Evolutionary conservation across 37 sponge, comb jelly and placozoan species (phyloP).

Genomic region (Dysidea cf. avara): DNA sequence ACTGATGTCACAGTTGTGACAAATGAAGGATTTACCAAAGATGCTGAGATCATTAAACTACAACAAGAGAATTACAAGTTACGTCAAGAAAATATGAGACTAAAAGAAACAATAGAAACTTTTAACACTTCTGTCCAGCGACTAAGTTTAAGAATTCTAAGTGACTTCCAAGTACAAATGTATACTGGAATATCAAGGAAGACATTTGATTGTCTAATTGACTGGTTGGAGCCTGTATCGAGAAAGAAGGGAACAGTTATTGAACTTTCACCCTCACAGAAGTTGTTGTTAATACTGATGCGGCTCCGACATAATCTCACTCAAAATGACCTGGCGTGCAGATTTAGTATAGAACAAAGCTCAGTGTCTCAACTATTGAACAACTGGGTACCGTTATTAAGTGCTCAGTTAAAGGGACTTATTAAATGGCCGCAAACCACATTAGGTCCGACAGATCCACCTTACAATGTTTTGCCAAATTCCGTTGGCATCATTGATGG

Average conservation of each 20-base stretch:
- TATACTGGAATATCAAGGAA: conserved; percentile 13
- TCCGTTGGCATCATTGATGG: too few species aligned
- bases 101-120: conserved; percentile 7
- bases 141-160: conserved; percentile 17
- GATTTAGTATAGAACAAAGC: conserved; percentile 20
- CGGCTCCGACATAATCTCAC: conserved; percentile 11
- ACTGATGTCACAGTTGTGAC: too few species aligned
- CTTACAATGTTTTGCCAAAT: too few species aligned
- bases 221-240: conserved; percentile 16
- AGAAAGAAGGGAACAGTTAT: too few species aligned
- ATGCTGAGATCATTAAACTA: too few species aligned
- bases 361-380: conserved; percentile 19
- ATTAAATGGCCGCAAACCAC: too few species aligned
- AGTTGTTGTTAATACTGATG: conserved; percentile 17
- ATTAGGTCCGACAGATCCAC: too few species aligned
- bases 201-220: conserved; percentile 4
- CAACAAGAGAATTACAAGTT: conserved; percentile 1
- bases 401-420: conserved; percentile 9
- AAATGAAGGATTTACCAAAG: too few species aligned
- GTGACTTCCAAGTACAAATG: background rate
- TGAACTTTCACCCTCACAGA: conserved; percentile 10
- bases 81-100: conserved; percentile 1
- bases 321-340: conserved; percentile 12
- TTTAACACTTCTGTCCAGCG: conserved; percentile 15
- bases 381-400: conserved; percentile 29